Conservation (phyloP, 1,140 invertebrate species). For the Venustaconcha ellipsiformis region DNA sequence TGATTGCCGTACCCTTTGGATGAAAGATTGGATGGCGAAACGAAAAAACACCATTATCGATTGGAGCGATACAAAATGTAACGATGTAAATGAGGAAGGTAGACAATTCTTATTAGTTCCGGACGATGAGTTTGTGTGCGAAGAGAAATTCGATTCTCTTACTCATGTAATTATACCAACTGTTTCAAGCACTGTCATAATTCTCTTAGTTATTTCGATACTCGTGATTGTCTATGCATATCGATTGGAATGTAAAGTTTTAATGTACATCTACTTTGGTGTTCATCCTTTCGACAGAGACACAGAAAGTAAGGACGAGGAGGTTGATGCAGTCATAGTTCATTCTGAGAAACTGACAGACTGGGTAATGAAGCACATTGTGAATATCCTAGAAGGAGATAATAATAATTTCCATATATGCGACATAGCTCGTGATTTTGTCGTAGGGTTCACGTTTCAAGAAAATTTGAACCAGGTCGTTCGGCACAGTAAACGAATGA, state of each 20-base stretch:
- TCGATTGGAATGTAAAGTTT: constrained; percentile 42
- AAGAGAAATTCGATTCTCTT: constrained; percentile 23
- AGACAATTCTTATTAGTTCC: constrained; percentile 34
- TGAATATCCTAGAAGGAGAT: constrained; percentile 31
- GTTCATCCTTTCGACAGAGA: constrained; percentile 54
- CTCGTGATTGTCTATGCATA: constrained; percentile 32
- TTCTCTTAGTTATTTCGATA: constrained; percentile 28
- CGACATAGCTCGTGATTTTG: constrained; percentile 45
- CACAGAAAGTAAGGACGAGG: constrained; percentile 21
- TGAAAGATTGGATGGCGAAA: constrained; percentile 46
- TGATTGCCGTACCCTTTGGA: constrained; percentile 49
- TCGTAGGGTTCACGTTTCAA: constrained; percentile 40
- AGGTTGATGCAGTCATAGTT: constrained; percentile 42
- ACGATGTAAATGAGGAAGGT: constrained; percentile 35
- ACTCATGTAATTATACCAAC: constrained; percentile 26
- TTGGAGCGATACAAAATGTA: constrained; percentile 35
- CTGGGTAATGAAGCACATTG: constrained; percentile 44
- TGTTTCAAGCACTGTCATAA: constrained; percentile 20
- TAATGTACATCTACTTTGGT: constrained; percentile 49
- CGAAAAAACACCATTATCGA: constrained; percentile 11
- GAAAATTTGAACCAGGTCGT: constrained; percentile 48
- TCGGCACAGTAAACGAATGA: constrained; percentile 41
- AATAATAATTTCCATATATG: constrained; percentile 36
- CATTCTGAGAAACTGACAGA: constrained; percentile 33
- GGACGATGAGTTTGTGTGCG: constrained; percentile 45